Percentiles rank a stretch among this genome's conserved stretches.
Evolutionary conservation across 2,797 vertebrate species (phyloP).

Genomic region (Epinephelus awoara): DNA sequence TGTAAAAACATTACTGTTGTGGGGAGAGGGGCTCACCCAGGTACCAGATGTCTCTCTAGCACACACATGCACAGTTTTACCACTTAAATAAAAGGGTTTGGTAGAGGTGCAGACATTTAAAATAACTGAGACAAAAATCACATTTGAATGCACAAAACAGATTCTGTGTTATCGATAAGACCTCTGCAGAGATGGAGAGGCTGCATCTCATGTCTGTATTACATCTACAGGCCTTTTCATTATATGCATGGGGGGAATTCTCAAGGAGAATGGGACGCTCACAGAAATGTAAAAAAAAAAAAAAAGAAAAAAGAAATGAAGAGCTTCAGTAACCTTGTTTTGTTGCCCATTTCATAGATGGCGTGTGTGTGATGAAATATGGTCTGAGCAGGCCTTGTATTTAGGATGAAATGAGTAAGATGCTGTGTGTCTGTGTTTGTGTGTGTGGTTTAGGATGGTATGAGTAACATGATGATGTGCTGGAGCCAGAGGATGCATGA

Average conservation of each 20-base stretch:
- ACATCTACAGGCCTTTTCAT: conserved; percentile 36
- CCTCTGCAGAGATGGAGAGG: background rate
- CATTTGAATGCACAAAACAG: conserved; percentile 19
- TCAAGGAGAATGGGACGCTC: conserved; percentile 17
- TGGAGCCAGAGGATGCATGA: conserved; percentile 71
- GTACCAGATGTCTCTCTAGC: conserved; percentile 14
- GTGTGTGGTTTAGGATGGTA: conserved; percentile 31
- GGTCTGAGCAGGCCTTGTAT: conserved; percentile 47
- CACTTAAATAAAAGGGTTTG: conserved; percentile 2
- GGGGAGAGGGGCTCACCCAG: conserved; percentile 10
- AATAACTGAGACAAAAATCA: conserved; percentile 8
- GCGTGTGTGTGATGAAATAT: conserved; percentile 51
- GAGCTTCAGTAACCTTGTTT: conserved; percentile 40
- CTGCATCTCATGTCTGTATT: conserved; percentile 22
- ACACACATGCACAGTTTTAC: background rate
- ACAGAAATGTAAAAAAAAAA: conserved; percentile 15
- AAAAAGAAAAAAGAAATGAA: conserved; percentile 23
- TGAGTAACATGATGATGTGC: conserved; percentile 64
- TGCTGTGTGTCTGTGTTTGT: conserved; percentile 36
- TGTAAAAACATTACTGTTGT: conserved; percentile 57
- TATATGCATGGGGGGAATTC: conserved; percentile 25
- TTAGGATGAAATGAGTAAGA: conserved; percentile 69
- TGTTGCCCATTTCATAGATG: conserved; percentile 37
- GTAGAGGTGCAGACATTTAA: conserved; percentile 11
- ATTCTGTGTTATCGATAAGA: conserved; percentile 28